Percentiles rank a stretch among this genome's conserved stretches.
Conservation (phyloP, 2,888 invertebrate species). For the Eristalis tenax region DNA sequence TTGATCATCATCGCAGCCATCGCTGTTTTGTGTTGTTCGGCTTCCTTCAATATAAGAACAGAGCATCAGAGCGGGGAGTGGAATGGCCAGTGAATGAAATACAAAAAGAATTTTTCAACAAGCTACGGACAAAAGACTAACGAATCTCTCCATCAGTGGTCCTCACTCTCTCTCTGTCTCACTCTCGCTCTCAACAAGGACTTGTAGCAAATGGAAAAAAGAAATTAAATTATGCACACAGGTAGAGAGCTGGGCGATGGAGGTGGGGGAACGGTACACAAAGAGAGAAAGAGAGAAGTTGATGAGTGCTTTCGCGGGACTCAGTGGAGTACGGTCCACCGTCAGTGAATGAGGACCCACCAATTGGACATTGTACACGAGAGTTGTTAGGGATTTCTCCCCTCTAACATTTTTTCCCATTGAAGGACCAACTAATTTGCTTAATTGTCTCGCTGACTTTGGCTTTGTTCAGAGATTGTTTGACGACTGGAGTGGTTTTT, state of each 20-base stretch:
- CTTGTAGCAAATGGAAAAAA: not conserved
- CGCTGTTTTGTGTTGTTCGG: not conserved
- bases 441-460: not conserved
- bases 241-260: not conserved
- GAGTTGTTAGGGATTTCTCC: not conserved
- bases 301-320: not conserved
- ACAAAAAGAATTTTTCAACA: not conserved
- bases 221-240: not conserved
- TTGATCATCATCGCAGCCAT: not conserved
- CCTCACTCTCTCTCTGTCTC: not conserved
- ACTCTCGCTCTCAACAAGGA: not conserved
- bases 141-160: not conserved
- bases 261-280: not conserved
- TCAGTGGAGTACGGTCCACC: not conserved
- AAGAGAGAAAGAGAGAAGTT: not conserved
- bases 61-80: too few species aligned
- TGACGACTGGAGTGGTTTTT: not conserved
- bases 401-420: not conserved
- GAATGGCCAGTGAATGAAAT: not conserved
- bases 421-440: not conserved
- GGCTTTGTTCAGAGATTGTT: not conserved
- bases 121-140: not conserved
- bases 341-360: not conserved
- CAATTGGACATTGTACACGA: not conserved
- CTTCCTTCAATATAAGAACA: not conserved